Base-by-base conservation (phyloP, 2,797 vertebrate species). In the Choloepus didactylus region DNA sequence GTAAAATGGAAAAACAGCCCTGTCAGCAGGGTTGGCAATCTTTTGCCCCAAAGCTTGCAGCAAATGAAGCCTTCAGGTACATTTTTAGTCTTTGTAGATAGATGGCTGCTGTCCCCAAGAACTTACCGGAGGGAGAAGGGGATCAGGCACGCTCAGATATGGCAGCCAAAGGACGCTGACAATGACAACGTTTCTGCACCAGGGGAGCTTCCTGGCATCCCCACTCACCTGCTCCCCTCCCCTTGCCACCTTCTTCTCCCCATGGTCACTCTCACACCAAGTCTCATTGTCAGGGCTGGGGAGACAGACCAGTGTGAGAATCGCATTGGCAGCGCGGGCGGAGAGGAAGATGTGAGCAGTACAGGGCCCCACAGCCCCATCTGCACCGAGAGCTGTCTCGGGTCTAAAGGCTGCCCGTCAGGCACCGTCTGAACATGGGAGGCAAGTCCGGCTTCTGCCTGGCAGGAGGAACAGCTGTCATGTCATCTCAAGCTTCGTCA, bases 1-100 rank as follows among this genome's bases (percentile, higher is more conserved):
- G 23, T 72, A 76, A 94, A 92, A 75, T 38, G 21, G 87, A 90
- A 95, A 96, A 96, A n/a, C 6, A 19, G 77, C 10, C 49, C 60
- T 82, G 46, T 93, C 44, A 1, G 46, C 46, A n/a, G 23, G 79
- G 27, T 35, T 72, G 46, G 77, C 0, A 2, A 87, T 82, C 38
- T 72, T 93, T 82, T n/a, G 44, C 54, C 38, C 59, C 92, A 84
- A 91, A 51, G 59, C 66, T 86, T 56, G n/a, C 2, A 38, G 41
- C 69, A 67, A 93, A 44, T 73, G 41, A 91, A 88, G 56, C 4
- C 82, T 95, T 79, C 1, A 0, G 25, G 60, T 62, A 1, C 31
- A 75, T 60, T 88, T 94, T 84, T 49, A 69, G 54, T 54, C 72
- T 87, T 87, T 46, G 11, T 0, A 54, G 27, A 85, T 44, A 81